Evolutionary conservation across 2,113 vertebrate species (phyloP).

Genomic region (Nannospalax galili): DNA sequence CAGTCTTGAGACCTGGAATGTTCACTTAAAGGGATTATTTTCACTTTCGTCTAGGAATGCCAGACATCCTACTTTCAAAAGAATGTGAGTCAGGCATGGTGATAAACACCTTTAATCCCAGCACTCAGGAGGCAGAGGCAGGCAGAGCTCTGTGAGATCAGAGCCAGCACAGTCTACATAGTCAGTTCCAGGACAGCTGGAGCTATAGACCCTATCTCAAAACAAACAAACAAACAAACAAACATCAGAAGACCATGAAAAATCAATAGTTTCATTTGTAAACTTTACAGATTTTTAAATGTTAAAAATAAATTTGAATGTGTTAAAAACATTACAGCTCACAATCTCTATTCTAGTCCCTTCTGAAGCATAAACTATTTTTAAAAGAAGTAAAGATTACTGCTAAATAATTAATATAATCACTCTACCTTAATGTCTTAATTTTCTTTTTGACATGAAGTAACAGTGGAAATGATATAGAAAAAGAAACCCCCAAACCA

Average conservation of each 20-base stretch:
- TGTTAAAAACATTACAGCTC: slow-evolving; percentile 32
- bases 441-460: slow-evolving; percentile 25
- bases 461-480: background rate
- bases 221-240: too few species aligned
- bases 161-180: too few species aligned
- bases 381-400: background rate
- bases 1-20: background rate
- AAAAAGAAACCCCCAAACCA: slow-evolving; percentile 10
- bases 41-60: background rate
- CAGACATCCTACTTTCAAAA: background rate
- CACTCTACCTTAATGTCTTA: slow-evolving; percentile 3
- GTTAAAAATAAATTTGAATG: slow-evolving; percentile 21
- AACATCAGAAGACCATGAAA: too few species aligned
- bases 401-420: slow-evolving; percentile 1
- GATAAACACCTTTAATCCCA: too few species aligned
- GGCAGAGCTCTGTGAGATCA: too few species aligned
- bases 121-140: too few species aligned
- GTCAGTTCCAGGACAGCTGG: too few species aligned
- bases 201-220: too few species aligned
- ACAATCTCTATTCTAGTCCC: slow-evolving; percentile 6
- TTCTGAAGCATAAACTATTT: slow-evolving; percentile 24
- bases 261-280: background rate
- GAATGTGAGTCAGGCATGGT: background rate
- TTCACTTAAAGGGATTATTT: background rate
- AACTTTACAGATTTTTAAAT: slow-evolving; percentile 21